Percentiles rank a stretch among this genome's conserved stretches.
Conservation (phyloP, 2,113 vertebrate genomes). For the Falco punctatus region DNA sequence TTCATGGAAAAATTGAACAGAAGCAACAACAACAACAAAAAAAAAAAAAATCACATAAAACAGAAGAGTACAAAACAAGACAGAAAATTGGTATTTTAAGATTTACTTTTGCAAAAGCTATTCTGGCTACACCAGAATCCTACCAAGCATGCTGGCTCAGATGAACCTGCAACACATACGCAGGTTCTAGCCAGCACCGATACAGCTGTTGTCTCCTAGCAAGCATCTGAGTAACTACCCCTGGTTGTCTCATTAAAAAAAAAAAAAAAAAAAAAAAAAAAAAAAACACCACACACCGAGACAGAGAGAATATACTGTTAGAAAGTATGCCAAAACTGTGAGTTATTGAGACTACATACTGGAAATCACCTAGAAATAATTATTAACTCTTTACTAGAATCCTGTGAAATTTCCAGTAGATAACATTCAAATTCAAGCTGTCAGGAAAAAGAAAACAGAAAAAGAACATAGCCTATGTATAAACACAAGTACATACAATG, state of each 20-base stretch:
- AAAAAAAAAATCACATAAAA: not conserved
- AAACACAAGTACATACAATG: not conserved
- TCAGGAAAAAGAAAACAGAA: not conserved
- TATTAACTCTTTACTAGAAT: constrained; percentile 67
- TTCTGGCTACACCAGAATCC: not conserved
- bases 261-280: not conserved
- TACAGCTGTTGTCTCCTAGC: not conserved
- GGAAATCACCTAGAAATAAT: constrained; percentile 63
- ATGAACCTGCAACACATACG: not conserved
- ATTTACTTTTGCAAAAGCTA: not conserved
- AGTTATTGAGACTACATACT: constrained; percentile 37
- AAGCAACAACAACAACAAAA: not conserved
- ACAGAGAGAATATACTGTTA: not conserved
- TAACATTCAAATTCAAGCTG: constrained; percentile 51
- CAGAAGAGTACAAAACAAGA: not conserved
- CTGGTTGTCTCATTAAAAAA: not conserved
- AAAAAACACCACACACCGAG: not conserved
- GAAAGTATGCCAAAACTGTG: not conserved
- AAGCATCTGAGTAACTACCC: not conserved
- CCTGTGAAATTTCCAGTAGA: constrained; percentile 46
- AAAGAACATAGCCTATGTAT: not conserved
- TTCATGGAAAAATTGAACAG: not conserved
- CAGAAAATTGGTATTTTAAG: not conserved
- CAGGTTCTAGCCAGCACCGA: not conserved
- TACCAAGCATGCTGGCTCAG: not conserved